phyloP scores from a whole-genome alignment of 2,888 invertebrate genomes.

The Sinelater perroti region DNA sequence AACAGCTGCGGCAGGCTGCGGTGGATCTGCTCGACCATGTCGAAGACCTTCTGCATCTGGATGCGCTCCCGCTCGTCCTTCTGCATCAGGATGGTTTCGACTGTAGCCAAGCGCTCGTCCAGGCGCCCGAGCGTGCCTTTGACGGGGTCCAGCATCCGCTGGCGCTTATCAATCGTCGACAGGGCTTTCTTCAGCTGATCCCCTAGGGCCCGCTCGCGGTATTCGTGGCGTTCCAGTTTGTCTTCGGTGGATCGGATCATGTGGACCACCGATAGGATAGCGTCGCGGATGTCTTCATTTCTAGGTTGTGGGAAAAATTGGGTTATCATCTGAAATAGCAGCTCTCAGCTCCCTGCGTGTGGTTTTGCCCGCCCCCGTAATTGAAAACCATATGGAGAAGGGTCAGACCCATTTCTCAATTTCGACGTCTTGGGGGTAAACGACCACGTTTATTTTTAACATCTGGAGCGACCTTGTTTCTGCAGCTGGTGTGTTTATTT shows the following conservation, averaged over 20 bases:
- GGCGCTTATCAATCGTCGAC: conserved; percentile 75
- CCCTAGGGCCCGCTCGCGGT: conserved; percentile 79
- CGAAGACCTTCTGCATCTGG: conserved; percentile 70
- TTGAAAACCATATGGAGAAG: neutral
- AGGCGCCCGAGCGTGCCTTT: conserved; percentile 74
- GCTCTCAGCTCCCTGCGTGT: neutral
- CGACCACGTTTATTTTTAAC: conserved; percentile 35
- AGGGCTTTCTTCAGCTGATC: conserved; percentile 82
- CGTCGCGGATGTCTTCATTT: conserved; percentile 78
- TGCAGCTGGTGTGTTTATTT: conserved; percentile 27
- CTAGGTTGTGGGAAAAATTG: conserved; percentile 55
- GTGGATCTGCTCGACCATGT: conserved; percentile 65
- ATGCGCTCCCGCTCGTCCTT: conserved; percentile 73
- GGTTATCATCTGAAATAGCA: too few relatives aligned
- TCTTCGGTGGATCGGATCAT: conserved; percentile 82
- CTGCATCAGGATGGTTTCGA: conserved; percentile 79
- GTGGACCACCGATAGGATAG: conserved; percentile 80
- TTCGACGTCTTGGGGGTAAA: conserved; percentile 34
- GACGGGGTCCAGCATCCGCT: conserved; percentile 73
- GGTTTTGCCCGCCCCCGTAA: neutral
- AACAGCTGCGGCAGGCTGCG: conserved; percentile 62
- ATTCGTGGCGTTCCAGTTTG: conserved; percentile 86
- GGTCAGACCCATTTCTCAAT: neutral
- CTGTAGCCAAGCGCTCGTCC: conserved; percentile 78
- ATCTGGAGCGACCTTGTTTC: conserved; percentile 20